Conservation (phyloP, 2,888 invertebrate genomes). For the Meghimatium bilineatum region DNA sequence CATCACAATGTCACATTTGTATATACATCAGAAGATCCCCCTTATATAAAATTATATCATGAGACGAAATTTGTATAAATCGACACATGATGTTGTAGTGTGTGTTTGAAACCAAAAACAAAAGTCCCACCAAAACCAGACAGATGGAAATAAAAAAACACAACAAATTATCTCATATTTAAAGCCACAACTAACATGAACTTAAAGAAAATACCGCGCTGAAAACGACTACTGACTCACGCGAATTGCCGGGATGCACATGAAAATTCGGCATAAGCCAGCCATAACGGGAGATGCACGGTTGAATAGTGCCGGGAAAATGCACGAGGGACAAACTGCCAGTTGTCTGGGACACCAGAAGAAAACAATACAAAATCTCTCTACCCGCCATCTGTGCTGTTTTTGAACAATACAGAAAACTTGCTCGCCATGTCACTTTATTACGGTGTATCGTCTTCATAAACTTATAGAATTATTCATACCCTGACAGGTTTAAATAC, state of each 20-base stretch:
- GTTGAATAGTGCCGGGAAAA: not conserved
- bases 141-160: not conserved
- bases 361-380: conserved; percentile 13
- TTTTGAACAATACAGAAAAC: not conserved
- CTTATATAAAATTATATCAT: too few relatives aligned
- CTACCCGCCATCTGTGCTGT: conserved; percentile 33
- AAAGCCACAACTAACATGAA: not conserved
- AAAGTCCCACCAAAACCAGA: not conserved
- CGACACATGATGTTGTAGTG: too few relatives aligned
- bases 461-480: conserved; percentile 26
- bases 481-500: not conserved
- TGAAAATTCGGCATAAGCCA: conserved; percentile 13
- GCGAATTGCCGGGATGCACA: not conserved
- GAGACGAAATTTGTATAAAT: too few relatives aligned
- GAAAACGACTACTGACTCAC: not conserved
- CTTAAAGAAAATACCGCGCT: not conserved
- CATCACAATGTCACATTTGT: too few relatives aligned
- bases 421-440: conserved; percentile 14
- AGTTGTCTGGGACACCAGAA: not conserved
- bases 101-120: too few relatives aligned
- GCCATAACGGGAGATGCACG: conserved; percentile 16
- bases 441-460: not conserved
- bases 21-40: too few relatives aligned
- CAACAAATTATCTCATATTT: not conserved
- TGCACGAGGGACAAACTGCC: conserved; percentile 10